Percentiles rank a stretch among this genome's conserved stretches.
Evolutionary conservation across 2,888 invertebrate genomes (phyloP).

Genomic region (Drosophila colorata): DNA sequence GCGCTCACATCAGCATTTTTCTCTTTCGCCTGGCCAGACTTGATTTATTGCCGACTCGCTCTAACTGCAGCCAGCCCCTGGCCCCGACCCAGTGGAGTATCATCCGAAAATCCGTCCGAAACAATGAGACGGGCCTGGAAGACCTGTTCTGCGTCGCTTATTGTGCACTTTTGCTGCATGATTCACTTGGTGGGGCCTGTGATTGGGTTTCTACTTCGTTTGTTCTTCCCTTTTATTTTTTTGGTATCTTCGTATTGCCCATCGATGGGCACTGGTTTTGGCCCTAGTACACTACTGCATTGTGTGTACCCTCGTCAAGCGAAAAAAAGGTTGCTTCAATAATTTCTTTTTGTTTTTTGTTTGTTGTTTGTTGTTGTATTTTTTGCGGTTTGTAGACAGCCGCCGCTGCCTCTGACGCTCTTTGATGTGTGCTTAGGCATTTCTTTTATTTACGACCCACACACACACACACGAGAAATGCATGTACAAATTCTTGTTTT

Average conservation of each 20-base stretch:
- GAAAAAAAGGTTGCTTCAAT: slow-evolving; percentile 19
- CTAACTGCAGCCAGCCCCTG: slow-evolving; percentile 21
- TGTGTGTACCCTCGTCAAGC: slow-evolving; percentile 54
- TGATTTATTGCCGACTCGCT: slow-evolving; percentile 67
- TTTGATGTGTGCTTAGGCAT: slow-evolving; percentile 37
- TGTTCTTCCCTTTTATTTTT: not conserved
- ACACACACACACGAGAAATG: slow-evolving; percentile 10
- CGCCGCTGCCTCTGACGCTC: slow-evolving; percentile 7
- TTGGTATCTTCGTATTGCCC: slow-evolving; percentile 29
- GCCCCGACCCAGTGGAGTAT: slow-evolving; percentile 5
- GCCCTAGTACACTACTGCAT: not conserved
- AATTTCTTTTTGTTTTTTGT: slow-evolving; percentile 15
- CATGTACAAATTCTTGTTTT: slow-evolving; percentile 33
- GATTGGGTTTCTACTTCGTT: slow-evolving; percentile 29
- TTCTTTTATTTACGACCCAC: slow-evolving; percentile 29
- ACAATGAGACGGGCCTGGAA: slow-evolving; percentile 40
- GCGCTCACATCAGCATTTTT: slow-evolving; percentile 34
- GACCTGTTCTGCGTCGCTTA: slow-evolving; percentile 48
- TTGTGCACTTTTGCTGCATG: slow-evolving; percentile 73
- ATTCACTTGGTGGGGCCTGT: slow-evolving; percentile 59
- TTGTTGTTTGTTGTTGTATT: slow-evolving; percentile 3
- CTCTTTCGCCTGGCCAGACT: slow-evolving; percentile 58
- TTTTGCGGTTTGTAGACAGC: slow-evolving; percentile 41
- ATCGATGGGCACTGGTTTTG: not conserved
- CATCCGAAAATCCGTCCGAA: slow-evolving; percentile 16